Evolutionary conservation across 2,888 invertebrate species (phyloP).

Genomic region (Oxytorus armatus): DNA sequence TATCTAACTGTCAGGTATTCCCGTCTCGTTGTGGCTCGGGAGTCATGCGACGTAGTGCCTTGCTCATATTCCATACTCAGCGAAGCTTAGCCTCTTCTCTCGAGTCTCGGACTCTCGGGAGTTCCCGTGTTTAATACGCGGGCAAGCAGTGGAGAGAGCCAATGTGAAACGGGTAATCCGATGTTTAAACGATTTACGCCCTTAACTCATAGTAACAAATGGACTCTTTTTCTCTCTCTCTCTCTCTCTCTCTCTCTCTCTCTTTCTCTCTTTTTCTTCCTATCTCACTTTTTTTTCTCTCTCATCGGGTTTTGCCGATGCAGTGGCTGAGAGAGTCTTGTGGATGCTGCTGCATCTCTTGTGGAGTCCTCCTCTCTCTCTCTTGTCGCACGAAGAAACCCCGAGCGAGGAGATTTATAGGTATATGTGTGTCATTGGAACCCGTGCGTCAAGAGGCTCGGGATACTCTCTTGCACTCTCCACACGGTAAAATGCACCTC

Average conservation of each 20-base stretch:
- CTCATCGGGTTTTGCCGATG: constrained; percentile 40
- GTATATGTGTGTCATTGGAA: constrained; percentile 83
- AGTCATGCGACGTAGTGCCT: too few species aligned
- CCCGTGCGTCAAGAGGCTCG: constrained; percentile 78
- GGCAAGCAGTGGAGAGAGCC: constrained; percentile 75
- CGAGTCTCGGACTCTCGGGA: constrained; percentile 4
- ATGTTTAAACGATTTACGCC: constrained; percentile 83
- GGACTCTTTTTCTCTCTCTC: constrained; percentile 72
- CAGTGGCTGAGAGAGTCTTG: constrained; percentile 33
- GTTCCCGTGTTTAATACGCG: constrained; percentile 43
- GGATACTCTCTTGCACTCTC: constrained; percentile 55
- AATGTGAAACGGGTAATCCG: constrained; percentile 83
- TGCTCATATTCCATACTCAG: constrained; percentile 27
- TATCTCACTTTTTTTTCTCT: constrained; percentile 29
- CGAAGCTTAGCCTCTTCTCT: background rate
- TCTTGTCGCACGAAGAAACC: constrained; percentile 71
- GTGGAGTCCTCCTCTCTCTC: constrained; percentile 35
- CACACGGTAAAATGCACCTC: constrained; percentile 51
- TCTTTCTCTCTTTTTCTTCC: constrained; percentile 65
- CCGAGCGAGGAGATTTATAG: constrained; percentile 79
- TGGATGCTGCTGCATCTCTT: constrained; percentile 58
- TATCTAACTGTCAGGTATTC: too few species aligned
- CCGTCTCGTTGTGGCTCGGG: too few species aligned
- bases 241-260: constrained; percentile 34
- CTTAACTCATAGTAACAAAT: constrained; percentile 84